phyloP scores from a whole-genome alignment of 2,797 vertebrate species.

The Lacerta bilineata region DNA sequence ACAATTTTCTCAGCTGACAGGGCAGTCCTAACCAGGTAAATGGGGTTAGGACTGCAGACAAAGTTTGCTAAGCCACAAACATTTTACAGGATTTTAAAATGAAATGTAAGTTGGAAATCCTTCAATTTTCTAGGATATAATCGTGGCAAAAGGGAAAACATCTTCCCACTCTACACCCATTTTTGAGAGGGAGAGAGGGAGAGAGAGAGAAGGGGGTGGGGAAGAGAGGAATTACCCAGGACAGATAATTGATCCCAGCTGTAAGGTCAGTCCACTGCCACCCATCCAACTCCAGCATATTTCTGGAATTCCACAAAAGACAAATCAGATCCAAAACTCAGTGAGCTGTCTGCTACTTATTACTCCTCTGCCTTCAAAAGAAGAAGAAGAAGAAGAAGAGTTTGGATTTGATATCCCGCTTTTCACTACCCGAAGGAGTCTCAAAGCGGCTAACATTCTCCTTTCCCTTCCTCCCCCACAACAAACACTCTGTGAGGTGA shows the following conservation, averaged over 20 bases:
- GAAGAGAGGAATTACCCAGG: background rate
- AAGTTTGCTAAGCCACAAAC: background rate
- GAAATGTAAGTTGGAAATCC: conserved; percentile 1
- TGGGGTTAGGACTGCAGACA: too few species aligned
- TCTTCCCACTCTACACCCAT: background rate
- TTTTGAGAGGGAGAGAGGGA: background rate
- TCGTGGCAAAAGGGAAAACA: background rate
- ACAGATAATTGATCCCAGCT: background rate
- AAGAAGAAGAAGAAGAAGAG: too few species aligned
- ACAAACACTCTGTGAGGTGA: too few species aligned
- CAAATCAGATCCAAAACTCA: background rate
- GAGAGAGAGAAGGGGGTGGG: background rate
- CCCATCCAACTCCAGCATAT: background rate
- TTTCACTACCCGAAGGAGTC: too few species aligned
- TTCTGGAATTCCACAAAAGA: background rate
- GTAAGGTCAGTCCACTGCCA: background rate
- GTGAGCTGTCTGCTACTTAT: background rate
- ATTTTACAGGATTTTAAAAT: background rate
- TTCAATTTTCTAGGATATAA: conserved; percentile 16
- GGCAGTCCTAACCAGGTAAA: too few species aligned
- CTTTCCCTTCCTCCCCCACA: too few species aligned
- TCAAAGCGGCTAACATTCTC: too few species aligned
- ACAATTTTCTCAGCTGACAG: background rate
- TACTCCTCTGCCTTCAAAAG: background rate
- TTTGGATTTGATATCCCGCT: too few species aligned